A percentile compares a stretch with the other conserved stretches of the same genome.
phyloP scores from a whole-genome alignment of 2,797 vertebrate genomes.

The Argya squamiceps region DNA sequence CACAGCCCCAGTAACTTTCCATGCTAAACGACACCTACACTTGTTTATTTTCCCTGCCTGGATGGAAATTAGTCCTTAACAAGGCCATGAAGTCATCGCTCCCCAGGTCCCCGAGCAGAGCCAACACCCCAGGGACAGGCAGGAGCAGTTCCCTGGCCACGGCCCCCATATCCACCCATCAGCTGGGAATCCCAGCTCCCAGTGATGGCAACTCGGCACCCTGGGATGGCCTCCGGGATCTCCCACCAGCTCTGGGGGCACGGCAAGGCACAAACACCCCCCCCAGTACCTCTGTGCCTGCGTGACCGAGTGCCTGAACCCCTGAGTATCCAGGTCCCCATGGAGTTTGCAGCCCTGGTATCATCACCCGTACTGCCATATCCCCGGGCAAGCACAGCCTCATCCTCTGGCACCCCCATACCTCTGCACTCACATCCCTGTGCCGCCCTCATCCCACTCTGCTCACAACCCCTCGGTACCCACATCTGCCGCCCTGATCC shows the following conservation, averaged over 20 bases:
- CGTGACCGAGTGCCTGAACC: not conserved
- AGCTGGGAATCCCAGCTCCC: not conserved
- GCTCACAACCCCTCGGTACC: not conserved
- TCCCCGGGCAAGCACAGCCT: not conserved
- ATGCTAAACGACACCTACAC: not conserved
- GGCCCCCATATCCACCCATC: rapidly evolving
- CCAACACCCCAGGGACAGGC: not conserved
- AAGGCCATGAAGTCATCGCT: slow-evolving; percentile 4
- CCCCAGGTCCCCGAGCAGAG: not conserved
- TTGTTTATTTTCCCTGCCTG: not conserved
- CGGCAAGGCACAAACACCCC: not conserved
- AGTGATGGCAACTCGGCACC: not conserved
- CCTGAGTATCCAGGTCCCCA: rapidly evolving
- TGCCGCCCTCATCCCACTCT: not conserved
- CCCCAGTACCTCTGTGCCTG: not conserved
- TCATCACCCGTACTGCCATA: not conserved
- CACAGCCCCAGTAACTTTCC: slow-evolving; percentile 6
- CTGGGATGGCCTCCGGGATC: not conserved
- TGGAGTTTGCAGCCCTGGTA: not conserved
- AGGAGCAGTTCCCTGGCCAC: not conserved
- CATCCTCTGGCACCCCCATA: not conserved
- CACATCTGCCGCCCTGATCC: not conserved
- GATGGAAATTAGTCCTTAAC: not conserved
- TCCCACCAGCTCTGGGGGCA: not conserved
- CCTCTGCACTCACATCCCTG: rapidly evolving